Conservation (phyloP, 2,888 invertebrate genomes). For the Iphiclides podalirius region DNA sequence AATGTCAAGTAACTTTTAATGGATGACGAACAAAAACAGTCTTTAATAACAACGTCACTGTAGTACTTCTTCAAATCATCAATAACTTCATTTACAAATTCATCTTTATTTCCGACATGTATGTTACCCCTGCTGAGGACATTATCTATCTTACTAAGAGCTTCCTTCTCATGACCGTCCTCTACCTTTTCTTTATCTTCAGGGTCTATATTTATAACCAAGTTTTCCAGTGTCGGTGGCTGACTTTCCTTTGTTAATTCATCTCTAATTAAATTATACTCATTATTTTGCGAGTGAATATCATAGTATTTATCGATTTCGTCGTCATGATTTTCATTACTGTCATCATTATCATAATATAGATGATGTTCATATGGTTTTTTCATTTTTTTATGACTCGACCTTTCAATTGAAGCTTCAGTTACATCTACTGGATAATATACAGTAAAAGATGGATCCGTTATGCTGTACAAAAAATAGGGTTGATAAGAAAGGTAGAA, state of each 20-base stretch:
- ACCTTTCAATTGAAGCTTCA: constrained; percentile 29
- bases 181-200: constrained; percentile 17
- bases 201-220: constrained; percentile 21
- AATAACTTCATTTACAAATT: constrained; percentile 32
- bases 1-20: constrained; percentile 2
- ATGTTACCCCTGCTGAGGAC: constrained; percentile 13
- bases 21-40: constrained; percentile 37
- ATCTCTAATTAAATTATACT: constrained; percentile 7
- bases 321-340: constrained; percentile 3
- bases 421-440: constrained; percentile 17
- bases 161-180: neutral
- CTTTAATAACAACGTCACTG: constrained; percentile 35
- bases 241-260: constrained; percentile 8
- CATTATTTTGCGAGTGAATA: constrained; percentile 6
- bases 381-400: constrained; percentile 29
- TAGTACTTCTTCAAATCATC: constrained; percentile 36
- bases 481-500: constrained; percentile 43
- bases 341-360: constrained; percentile 24
- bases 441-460: constrained; percentile 24
- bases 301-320: constrained; percentile 7
- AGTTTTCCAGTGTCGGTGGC: constrained; percentile 6
- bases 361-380: constrained; percentile 39
- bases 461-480: constrained; percentile 36
- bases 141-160: constrained; percentile 4
- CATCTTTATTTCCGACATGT: constrained; percentile 29